phyloP scores from a whole-genome alignment of 2,888 invertebrate genomes.

The Malachius bipustulatus region DNA sequence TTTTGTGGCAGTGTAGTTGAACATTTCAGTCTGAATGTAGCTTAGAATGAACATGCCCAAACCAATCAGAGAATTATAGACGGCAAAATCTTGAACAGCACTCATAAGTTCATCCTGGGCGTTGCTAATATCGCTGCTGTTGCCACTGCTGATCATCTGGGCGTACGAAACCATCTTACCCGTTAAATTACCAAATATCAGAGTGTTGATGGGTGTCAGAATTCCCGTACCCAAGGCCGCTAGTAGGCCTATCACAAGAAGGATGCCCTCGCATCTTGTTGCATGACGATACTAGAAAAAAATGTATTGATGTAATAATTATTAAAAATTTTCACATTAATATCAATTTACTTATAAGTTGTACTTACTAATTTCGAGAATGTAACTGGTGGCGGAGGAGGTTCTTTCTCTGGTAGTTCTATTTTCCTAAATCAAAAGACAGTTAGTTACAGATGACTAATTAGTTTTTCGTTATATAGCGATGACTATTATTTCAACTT shows the following conservation, averaged over 20 bases:
- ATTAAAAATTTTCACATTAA: not conserved
- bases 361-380: too few species aligned
- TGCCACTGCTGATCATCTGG: not conserved
- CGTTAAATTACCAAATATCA: slow-evolving; percentile 53
- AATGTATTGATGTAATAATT: not conserved
- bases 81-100: slow-evolving; percentile 44
- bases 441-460: too few species aligned
- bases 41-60: slow-evolving; percentile 46
- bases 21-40: slow-evolving; percentile 52
- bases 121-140: not conserved
- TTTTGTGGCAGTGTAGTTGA: slow-evolving; percentile 59
- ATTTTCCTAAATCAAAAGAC: too few species aligned
- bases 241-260: not conserved
- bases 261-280: not conserved
- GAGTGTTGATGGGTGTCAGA: slow-evolving; percentile 54
- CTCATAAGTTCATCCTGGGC: slow-evolving; percentile 38
- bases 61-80: slow-evolving; percentile 52
- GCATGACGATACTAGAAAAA: slow-evolving; percentile 1
- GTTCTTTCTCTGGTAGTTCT: too few species aligned
- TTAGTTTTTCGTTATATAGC: too few species aligned
- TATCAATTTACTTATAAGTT: not conserved
- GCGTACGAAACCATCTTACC: slow-evolving; percentile 44
- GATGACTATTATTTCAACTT: too few species aligned
- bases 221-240: slow-evolving; percentile 48
- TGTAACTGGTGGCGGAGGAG: too few species aligned